phyloP scores from a whole-genome alignment of 2,113 vertebrate species.

The Tretioscincus oriximinensis region DNA sequence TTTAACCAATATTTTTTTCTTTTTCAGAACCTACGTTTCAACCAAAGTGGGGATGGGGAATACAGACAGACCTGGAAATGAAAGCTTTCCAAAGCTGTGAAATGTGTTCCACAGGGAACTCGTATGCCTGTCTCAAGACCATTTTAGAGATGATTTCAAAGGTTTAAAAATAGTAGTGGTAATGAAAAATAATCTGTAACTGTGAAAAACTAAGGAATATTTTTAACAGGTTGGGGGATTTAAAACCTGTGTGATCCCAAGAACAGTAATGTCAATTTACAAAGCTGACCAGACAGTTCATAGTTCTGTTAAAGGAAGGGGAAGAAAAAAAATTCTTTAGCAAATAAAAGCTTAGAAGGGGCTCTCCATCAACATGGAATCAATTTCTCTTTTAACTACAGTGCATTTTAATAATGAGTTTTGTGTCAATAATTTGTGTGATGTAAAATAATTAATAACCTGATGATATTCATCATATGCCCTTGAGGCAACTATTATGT shows the following conservation, averaged over 20 bases:
- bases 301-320: background rate
- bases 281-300: background rate
- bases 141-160: background rate
- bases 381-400: background rate
- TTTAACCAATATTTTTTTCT: background rate
- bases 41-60: background rate
- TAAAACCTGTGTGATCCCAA: background rate
- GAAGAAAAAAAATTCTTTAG: background rate
- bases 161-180: constrained; percentile 6
- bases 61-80: background rate
- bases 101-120: background rate
- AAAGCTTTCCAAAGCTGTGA: background rate
- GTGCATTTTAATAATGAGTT: background rate
- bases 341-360: background rate
- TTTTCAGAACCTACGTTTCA: background rate
- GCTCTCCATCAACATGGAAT: background rate
- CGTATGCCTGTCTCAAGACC: background rate
- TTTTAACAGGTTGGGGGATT: constrained; percentile 2
- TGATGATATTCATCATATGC: background rate
- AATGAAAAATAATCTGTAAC: background rate
- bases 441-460: background rate
- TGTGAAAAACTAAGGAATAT: background rate
- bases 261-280: background rate
- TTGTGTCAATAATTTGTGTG: background rate
- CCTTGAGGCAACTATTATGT: too few relatives aligned